phyloP scores from a whole-genome alignment of 2,888 invertebrate genomes.

The Lepeophtheirus nordmannii region DNA sequence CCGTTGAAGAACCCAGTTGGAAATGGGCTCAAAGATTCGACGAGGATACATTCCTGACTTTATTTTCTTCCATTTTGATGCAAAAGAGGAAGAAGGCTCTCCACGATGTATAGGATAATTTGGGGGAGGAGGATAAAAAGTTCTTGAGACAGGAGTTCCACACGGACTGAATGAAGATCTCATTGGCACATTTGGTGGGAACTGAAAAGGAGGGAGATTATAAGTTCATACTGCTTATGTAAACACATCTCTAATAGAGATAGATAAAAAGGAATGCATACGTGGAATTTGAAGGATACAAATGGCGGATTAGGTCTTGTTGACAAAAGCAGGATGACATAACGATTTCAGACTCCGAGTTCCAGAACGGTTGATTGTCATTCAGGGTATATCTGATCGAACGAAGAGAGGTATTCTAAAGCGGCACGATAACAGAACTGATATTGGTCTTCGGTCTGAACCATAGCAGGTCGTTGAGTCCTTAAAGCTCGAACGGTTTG shows the following conservation, averaged over 20 bases:
- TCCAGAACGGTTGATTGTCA: constrained; percentile 25
- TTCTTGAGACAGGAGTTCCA: background rate
- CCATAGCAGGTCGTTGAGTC: constrained; percentile 97
- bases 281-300: constrained; percentile 12
- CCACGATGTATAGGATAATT: background rate
- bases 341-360: constrained; percentile 24
- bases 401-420: constrained; percentile 91
- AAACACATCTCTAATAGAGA: background rate
- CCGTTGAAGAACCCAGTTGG: background rate
- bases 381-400: constrained; percentile 58
- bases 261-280: background rate
- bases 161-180: background rate
- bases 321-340: constrained; percentile 24
- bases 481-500: constrained; percentile 94
- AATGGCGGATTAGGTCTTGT: constrained; percentile 15
- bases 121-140: background rate
- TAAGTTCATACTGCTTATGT: too few relatives aligned
- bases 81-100: background rate
- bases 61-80: background rate
- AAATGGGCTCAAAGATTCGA: background rate
- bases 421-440: constrained; percentile 99
- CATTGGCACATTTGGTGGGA: constrained; percentile 1
- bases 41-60: background rate
- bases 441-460: constrained; percentile 99
- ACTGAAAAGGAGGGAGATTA: background rate